These are phyloP conservation scores for Stichodactyla mertensii DNA, from an alignment of 64 coral and sea anemone species.

Conservation along the genomic window DNA sequence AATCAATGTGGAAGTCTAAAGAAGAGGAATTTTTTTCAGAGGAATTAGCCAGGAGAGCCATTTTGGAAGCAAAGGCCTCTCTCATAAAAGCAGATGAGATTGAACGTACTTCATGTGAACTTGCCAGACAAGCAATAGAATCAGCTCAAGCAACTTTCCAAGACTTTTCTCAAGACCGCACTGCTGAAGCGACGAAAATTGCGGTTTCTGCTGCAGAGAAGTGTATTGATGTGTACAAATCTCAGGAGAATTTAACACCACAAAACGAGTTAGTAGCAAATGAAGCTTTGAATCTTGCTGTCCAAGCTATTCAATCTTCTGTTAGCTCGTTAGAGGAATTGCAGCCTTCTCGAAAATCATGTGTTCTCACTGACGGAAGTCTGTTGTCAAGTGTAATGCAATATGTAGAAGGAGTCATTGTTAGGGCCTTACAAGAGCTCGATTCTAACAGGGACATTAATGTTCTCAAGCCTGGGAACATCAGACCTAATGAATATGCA, in stretches of 20 bases:
- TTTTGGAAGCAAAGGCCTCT: constrained; percentile 29
- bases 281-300: constrained; percentile 3
- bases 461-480: constrained; percentile 5
- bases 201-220: constrained; percentile 9
- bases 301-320: neutral
- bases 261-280: neutral
- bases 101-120: neutral
- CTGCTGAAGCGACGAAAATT: neutral
- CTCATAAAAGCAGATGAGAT: constrained; percentile 21
- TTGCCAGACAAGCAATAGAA: neutral
- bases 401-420: constrained; percentile 50
- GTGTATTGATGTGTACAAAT: neutral
- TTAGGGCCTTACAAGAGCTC: constrained; percentile 38
- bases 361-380: neutral
- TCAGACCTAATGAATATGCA: constrained; percentile 7
- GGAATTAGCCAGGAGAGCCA: constrained; percentile 5
- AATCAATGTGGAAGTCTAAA: neutral
- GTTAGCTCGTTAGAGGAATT: neutral
- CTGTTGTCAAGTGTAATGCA: constrained; percentile 1
- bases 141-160: neutral
- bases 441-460: neutral
- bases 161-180: neutral
- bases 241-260: neutral
- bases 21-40: constrained; percentile 7
- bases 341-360: neutral